Evolutionary conservation across 2,113 vertebrate species (phyloP).

Genomic region (Panthera uncia): DNA sequence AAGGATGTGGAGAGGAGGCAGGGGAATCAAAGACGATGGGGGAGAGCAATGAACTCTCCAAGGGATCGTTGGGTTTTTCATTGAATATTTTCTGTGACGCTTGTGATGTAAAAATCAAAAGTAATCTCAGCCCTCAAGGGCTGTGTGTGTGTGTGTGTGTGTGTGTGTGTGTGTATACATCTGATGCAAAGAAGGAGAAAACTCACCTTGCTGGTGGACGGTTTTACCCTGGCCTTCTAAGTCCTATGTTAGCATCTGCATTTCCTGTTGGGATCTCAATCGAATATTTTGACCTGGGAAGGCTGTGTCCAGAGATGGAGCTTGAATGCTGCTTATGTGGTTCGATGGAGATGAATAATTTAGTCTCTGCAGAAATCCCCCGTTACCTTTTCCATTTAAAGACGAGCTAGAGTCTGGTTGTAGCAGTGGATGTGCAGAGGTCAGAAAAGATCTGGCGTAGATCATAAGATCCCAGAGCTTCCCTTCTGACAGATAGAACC

Average conservation of each 20-base stretch:
- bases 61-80: conserved; percentile 68
- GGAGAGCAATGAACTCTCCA: conserved; percentile 63
- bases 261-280: conserved; percentile 62
- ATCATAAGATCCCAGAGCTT: neutral
- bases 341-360: conserved; percentile 76
- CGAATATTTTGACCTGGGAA: conserved; percentile 62
- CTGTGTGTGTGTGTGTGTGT: neutral
- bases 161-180: neutral
- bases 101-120: conserved; percentile 71
- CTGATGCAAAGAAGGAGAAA: neutral
- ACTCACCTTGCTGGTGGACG: neutral
- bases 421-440: neutral
- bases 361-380: conserved; percentile 64
- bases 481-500: neutral
- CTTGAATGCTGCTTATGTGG: conserved; percentile 60
- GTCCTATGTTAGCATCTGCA: conserved; percentile 30
- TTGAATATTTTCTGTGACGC: conserved; percentile 72
- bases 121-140: conserved; percentile 35
- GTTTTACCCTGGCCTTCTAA: neutral
- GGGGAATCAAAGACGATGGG: conserved; percentile 67
- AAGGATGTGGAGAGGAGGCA: conserved; percentile 76
- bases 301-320: conserved; percentile 56
- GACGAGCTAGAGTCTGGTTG: neutral
- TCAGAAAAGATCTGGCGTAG: neutral
- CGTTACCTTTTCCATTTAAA: conserved; percentile 72